Evolutionary conservation across 2,888 invertebrate species (phyloP), one percentile per base, ranked within the genome.

Genomic region (Syrista parreyssii): DNA sequence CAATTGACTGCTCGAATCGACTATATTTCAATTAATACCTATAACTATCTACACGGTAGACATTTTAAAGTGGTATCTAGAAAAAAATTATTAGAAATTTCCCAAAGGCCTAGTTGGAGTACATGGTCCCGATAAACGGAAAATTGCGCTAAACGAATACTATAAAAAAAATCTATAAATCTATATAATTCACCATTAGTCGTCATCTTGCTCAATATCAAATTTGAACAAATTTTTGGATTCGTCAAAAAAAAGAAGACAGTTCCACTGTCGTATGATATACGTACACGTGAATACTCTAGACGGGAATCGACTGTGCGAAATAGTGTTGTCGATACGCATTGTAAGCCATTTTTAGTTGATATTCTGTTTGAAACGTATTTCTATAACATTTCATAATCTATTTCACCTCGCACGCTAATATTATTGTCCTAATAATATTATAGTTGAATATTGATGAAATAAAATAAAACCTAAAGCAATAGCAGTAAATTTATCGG

Each of bases 71-170:
- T 71, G 31, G 31, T 71, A 71, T 33, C 71, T 71, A 31, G 31
- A 71, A 32, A 33, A 23, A 71, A 71, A 32, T 30, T 30, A 15
- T 71, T 32, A 11, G 6, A 71, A 31, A 71, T 15, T 71, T 32
- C 15, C 11, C 12, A 71, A 71, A 71, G 33, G 33, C 71, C 31
- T 33, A 71, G 31, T 71, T 55, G 71, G 12, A 71, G 15, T 33
- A 33, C 71, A 31, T 71, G 71, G 33, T 71, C 71, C 71, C 71
- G 71, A 71, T 31, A 31, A 71, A 71, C 71, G 31, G 12, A 71
- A 71, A 33, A 32, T 4, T 71, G 31, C 32, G 9, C 71, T 33
- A 71, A 71, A 15, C 1, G 33, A 71, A 71, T 33, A 71, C 12
- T 15, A 12, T 31, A 71, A 71, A 33, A 12, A 23, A 11, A 33